phyloP scores from a whole-genome alignment of 2,113 vertebrate genomes.

The Charadrius vociferus region DNA sequence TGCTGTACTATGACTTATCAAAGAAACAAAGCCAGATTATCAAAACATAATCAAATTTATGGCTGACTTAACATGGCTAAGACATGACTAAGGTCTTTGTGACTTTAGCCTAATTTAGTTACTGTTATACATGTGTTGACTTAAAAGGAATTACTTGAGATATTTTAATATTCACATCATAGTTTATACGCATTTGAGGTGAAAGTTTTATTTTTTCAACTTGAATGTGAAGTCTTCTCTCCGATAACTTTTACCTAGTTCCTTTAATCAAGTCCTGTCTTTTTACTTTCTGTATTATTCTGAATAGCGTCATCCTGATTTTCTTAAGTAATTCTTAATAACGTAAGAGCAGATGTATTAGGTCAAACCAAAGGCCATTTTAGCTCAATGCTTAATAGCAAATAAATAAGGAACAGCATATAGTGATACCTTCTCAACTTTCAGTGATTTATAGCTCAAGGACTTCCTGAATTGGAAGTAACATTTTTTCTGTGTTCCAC shows the following conservation, averaged over 20 bases:
- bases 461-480: background rate
- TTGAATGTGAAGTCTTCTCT: background rate
- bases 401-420: background rate
- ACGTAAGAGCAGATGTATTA: background rate
- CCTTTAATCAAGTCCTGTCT: background rate
- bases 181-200: background rate
- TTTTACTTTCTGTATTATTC: background rate
- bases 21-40: background rate
- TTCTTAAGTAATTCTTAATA: background rate
- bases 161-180: background rate
- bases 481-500: background rate
- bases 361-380: background rate
- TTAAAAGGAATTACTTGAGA: background rate
- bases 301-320: background rate
- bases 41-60: background rate
- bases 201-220: background rate
- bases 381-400: background rate
- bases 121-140: background rate
- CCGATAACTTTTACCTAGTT: background rate
- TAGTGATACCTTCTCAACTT: background rate
- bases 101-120: background rate
- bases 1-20: background rate
- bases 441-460: background rate
- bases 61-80: background rate
- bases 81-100: background rate